These are phyloP conservation scores for Caiman crocodilus DNA, from an alignment of 2,797 vertebrate species.

Conservation along the genomic window DNA sequence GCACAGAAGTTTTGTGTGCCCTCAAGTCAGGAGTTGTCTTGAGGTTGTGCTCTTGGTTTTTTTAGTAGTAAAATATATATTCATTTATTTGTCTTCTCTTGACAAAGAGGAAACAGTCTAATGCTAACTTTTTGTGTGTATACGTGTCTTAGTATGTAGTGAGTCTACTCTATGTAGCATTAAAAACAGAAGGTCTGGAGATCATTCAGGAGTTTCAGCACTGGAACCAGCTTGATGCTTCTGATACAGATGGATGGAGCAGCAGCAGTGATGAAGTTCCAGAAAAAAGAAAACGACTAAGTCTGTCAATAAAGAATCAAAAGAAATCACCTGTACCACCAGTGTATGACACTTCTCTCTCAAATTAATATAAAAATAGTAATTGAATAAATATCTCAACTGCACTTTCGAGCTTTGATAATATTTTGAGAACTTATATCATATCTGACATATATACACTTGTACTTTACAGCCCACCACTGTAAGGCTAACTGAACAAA, in stretches of 20 bases:
- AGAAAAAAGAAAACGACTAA: slow-evolving; percentile 86
- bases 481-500: neutral
- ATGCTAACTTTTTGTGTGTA: neutral
- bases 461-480: neutral
- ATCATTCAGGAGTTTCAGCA: slow-evolving; percentile 76
- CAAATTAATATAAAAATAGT: no score
- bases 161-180: slow-evolving; percentile 86
- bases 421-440: no score
- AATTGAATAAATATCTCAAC: no score
- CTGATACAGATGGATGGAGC: slow-evolving; percentile 68
- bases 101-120: neutral
- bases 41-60: neutral
- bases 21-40: neutral
- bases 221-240: slow-evolving; percentile 56
- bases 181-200: slow-evolving; percentile 84
- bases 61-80: neutral
- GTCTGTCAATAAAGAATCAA: slow-evolving; percentile 66
- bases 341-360: no score
- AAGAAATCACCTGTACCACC: slow-evolving; percentile 66
- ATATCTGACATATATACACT: neutral
- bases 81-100: neutral
- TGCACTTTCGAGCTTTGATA: no score
- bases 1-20: neutral
- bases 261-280: slow-evolving; percentile 82
- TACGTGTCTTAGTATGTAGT: slow-evolving; percentile 86